Conservation (phyloP, 2,797 vertebrate genomes). For the Lates japonicus region DNA sequence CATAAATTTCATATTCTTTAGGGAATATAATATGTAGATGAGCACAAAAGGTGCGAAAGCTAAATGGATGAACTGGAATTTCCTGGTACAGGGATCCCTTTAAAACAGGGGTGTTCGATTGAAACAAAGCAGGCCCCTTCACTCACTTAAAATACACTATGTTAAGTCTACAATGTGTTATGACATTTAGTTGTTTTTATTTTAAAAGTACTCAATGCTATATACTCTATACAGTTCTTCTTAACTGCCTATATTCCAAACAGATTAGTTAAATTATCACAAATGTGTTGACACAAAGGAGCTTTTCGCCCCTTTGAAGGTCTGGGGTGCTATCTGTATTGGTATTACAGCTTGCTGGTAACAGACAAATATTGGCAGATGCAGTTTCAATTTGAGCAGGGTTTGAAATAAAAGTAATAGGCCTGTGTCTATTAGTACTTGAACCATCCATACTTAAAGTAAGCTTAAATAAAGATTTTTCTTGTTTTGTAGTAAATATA, state of each 20-base stretch:
- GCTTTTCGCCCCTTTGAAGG: no score
- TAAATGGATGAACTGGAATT: background rate
- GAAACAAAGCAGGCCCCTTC: background rate
- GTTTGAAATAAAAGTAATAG: background rate
- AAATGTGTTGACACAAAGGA: no score
- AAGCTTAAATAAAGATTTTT: constrained; percentile 5
- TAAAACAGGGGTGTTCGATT: background rate
- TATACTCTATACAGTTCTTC: no score
- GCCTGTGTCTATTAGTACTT: background rate
- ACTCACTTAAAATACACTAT: no score
- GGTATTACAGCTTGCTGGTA: background rate
- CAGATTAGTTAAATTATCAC: no score
- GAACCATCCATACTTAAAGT: background rate
- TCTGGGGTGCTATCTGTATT: no score
- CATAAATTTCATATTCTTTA: background rate
- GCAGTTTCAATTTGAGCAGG: background rate
- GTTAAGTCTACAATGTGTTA: no score
- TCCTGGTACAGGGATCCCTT: no score
- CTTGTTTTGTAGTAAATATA: constrained; percentile 19
- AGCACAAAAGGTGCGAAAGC: background rate
- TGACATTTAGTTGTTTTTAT: no score
- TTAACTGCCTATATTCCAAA: no score
- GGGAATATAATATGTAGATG: background rate
- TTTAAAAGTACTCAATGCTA: background rate
- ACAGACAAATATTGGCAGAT: background rate